A percentile compares a stretch with the other conserved stretches of the same genome.
Conservation (phyloP, 2,113 vertebrate genomes). For the Riparia riparia region DNA sequence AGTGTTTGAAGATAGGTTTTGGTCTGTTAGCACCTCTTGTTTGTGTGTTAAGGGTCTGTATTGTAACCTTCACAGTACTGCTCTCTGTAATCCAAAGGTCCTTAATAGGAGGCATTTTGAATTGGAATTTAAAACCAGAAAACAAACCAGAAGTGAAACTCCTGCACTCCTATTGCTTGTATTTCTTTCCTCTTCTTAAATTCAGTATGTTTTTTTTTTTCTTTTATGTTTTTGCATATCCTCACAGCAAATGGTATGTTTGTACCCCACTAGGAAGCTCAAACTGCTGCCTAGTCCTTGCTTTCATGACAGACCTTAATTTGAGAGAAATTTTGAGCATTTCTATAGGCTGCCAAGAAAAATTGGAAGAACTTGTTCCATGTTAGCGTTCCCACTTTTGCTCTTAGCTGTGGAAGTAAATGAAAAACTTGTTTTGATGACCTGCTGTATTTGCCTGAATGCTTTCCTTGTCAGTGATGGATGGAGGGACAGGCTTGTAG, state of each 20-base stretch:
- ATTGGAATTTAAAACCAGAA: background rate
- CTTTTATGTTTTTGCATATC: background rate
- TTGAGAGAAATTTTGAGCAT: background rate
- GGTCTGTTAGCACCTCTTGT: slow-evolving; percentile 34
- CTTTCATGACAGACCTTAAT: background rate
- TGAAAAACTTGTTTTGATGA: background rate
- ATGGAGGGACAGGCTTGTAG: background rate
- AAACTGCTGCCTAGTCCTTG: background rate
- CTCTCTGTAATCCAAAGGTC: background rate
- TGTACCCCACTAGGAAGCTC: background rate
- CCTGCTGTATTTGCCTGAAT: rapidly evolving
- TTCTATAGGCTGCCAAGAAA: background rate
- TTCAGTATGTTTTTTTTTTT: background rate
- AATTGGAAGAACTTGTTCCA: background rate
- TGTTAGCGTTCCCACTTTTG: background rate
- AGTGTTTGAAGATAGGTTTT: slow-evolving; percentile 59
- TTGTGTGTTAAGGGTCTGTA: background rate
- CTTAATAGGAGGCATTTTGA: background rate
- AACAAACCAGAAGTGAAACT: background rate
- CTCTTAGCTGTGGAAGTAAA: background rate
- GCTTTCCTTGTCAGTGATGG: background rate
- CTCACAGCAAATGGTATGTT: background rate
- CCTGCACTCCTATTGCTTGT: background rate
- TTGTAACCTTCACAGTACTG: background rate
- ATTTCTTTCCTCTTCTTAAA: background rate